Conservation (phyloP, 2,888 invertebrate species). For the Paralinhomoeus sp. region DNA sequence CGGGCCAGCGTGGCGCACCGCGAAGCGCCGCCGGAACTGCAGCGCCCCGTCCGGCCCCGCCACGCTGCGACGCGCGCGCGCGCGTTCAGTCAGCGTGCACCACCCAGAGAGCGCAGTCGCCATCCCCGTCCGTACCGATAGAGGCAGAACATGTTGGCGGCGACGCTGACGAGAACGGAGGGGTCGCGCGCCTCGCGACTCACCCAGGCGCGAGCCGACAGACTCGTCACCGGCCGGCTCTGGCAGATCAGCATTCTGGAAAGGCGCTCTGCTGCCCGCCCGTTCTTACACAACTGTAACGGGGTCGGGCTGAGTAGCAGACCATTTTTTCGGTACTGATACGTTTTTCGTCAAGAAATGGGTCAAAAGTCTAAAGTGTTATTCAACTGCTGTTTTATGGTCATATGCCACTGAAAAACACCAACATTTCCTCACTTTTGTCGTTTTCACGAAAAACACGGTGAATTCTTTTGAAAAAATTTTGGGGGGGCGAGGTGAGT, state of each 20-base stretch:
- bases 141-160: constrained; percentile 48
- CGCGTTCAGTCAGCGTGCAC: too few relatives aligned
- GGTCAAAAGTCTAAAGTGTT: background rate
- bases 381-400: too few relatives aligned
- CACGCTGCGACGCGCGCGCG: constrained; percentile 30
- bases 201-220: constrained; percentile 57
- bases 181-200: constrained; percentile 49
- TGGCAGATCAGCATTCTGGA: constrained; percentile 33
- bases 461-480: too few relatives aligned
- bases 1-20: constrained; percentile 38
- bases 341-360: background rate
- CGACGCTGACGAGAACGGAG: constrained; percentile 50
- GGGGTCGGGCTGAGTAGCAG: too few relatives aligned
- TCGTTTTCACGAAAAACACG: too few relatives aligned
- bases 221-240: constrained; percentile 44
- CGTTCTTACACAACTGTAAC: background rate
- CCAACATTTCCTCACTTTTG: too few relatives aligned
- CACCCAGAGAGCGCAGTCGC: too few relatives aligned
- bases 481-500: too few relatives aligned
- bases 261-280: background rate
- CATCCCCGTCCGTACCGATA: constrained; percentile 33
- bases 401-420: too few relatives aligned
- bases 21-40: constrained; percentile 42
- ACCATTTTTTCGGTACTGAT: too few relatives aligned
- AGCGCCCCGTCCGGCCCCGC: constrained; percentile 44